phyloP scores from a whole-genome alignment of 2,113 vertebrate genomes.

The Ochotona princeps region DNA sequence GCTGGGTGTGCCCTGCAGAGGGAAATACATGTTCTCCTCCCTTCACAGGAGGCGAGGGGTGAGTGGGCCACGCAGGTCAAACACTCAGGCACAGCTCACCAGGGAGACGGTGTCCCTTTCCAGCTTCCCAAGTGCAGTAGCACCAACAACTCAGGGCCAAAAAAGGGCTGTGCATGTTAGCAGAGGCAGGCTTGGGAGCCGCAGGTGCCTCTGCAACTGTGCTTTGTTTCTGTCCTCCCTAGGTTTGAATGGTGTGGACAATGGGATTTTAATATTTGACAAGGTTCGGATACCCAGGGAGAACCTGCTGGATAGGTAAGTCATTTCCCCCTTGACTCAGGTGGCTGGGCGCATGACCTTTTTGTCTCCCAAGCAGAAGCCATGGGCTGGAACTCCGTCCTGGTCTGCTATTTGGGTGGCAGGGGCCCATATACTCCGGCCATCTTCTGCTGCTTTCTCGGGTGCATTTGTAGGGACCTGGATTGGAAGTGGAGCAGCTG shows the following conservation, averaged over 20 bases:
- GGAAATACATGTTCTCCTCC: background rate
- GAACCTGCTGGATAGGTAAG: conserved; percentile 84
- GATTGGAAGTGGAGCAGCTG: too few relatives aligned
- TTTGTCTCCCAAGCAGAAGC: background rate
- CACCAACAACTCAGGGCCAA: background rate
- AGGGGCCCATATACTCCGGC: too few relatives aligned
- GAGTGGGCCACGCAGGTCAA: background rate
- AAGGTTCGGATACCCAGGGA: conserved; percentile 83
- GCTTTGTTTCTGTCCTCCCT: conserved; percentile 11
- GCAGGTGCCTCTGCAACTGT: background rate
- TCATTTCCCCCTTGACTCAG: conserved; percentile 6
- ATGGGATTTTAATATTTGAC: conserved; percentile 85
- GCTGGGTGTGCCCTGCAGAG: background rate
- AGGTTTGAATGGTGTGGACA: conserved; percentile 85
- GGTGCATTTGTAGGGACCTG: too few relatives aligned
- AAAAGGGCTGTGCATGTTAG: background rate
- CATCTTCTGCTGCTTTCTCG: too few relatives aligned
- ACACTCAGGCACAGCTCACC: background rate
- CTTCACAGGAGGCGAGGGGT: background rate
- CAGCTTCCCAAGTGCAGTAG: background rate
- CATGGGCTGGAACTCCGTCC: too few relatives aligned
- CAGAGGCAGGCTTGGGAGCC: background rate
- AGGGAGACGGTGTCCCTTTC: background rate
- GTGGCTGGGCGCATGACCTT: background rate
- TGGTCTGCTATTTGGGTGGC: too few relatives aligned